Conservation (phyloP, 2,797 vertebrate genomes). For the Margarornis squamiger region DNA sequence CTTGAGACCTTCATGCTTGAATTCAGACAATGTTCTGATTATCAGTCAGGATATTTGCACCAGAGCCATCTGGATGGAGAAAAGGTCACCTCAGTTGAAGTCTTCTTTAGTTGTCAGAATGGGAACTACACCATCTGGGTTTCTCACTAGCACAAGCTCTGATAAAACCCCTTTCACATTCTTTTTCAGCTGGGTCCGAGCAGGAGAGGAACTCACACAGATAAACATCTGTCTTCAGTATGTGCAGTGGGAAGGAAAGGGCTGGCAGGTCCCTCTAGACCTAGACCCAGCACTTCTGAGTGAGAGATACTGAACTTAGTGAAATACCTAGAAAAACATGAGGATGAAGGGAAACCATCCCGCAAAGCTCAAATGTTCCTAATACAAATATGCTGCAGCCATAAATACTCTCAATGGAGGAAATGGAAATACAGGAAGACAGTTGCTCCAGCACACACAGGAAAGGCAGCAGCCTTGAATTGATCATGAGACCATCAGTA, state of each 20-base stretch:
- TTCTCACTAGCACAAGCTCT: not conserved
- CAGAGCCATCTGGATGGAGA: not conserved
- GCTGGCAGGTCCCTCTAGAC: not conserved
- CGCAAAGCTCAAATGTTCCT: not conserved
- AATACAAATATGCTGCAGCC: not conserved
- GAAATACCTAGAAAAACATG: not conserved
- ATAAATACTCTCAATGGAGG: not conserved
- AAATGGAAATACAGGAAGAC: not conserved
- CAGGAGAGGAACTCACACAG: not conserved
- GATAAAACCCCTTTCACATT: not conserved
- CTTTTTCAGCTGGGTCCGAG: not conserved
- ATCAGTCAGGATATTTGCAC: not conserved
- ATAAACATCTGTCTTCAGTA: not conserved
- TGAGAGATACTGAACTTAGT: not conserved
- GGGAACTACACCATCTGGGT: not conserved
- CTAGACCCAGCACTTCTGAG: not conserved
- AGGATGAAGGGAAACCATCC: not conserved
- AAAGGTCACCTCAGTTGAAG: not conserved
- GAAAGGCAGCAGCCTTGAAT: not conserved
- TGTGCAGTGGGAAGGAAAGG: not conserved
- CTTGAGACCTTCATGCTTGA: not conserved
- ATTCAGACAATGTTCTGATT: not conserved
- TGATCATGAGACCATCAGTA: not conserved
- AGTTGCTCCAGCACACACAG: not conserved
- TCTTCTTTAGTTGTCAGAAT: not conserved